Evolutionary conservation across 2,797 vertebrate genomes (phyloP).

Genomic region (Myotis myotis): DNA sequence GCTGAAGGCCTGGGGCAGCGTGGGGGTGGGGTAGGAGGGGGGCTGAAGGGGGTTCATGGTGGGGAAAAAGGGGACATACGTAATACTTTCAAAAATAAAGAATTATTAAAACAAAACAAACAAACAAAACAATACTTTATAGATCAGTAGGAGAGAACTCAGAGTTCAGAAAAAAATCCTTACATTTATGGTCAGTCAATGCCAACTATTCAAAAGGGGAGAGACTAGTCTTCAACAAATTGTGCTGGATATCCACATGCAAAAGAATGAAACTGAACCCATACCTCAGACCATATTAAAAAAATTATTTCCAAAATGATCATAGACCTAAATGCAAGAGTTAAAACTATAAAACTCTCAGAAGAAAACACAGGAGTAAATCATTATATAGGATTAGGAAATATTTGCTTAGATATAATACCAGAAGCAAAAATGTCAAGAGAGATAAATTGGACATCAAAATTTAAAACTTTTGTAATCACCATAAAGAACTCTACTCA

Average conservation of each 20-base stretch:
- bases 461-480: slow-evolving; percentile 19
- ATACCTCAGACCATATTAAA: not conserved
- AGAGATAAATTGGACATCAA: not conserved
- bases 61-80: too few relatives aligned
- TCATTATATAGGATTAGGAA: not conserved
- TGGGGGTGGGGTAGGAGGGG: too few relatives aligned
- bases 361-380: not conserved
- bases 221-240: not conserved
- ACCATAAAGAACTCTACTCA: slow-evolving; percentile 28
- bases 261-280: not conserved
- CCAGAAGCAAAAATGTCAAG: not conserved
- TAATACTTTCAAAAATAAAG: too few relatives aligned
- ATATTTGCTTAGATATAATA: not conserved
- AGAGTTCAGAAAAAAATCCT: not conserved
- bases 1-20: too few relatives aligned
- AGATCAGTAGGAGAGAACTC: not conserved
- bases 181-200: not conserved
- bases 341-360: slow-evolving; percentile 8
- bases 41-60: too few relatives aligned
- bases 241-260: not conserved
- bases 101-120: too few relatives aligned
- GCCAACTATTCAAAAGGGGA: not conserved
- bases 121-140: not conserved
- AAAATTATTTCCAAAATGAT: slow-evolving; percentile 7
- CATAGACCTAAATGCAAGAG: not conserved